Evolutionary conservation across 2,888 invertebrate genomes (phyloP).

Genomic region (Zaprionus lineosus): DNA sequence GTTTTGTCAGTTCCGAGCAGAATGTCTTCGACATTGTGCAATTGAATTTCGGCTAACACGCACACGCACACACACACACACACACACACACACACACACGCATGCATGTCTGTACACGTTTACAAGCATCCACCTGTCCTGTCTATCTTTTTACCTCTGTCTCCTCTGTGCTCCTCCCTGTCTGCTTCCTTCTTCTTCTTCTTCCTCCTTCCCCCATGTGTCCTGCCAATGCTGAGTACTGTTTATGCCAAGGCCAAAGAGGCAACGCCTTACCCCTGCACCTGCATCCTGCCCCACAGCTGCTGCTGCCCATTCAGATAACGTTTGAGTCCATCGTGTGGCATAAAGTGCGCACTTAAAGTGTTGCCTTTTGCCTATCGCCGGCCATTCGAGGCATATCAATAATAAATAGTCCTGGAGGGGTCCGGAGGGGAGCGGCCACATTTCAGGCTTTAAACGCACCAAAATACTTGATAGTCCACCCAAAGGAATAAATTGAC

Average conservation of each 20-base stretch:
- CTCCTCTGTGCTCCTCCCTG: too few relatives aligned
- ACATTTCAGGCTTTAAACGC: constrained; percentile 12
- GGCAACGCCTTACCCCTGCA: too few relatives aligned
- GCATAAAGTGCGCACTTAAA: constrained; percentile 70
- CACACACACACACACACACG: neutral
- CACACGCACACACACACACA: neutral
- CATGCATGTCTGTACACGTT: constrained; percentile 5
- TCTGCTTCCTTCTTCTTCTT: too few relatives aligned
- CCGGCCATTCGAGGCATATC: too few relatives aligned
- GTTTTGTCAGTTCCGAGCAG: constrained; percentile 26
- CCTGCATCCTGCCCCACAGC: neutral
- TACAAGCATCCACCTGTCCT: neutral
- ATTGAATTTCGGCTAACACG: constrained; percentile 56
- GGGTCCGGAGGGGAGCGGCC: constrained; percentile 25
- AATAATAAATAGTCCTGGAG: constrained; percentile 57
- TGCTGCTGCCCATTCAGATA: constrained; percentile 51
- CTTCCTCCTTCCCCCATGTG: too few relatives aligned
- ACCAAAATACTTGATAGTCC: too few relatives aligned
- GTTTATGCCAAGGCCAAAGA: constrained; percentile 20
- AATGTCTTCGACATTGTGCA: constrained; percentile 51
- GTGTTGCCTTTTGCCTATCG: constrained; percentile 28
- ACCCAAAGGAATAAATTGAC: constrained; percentile 39
- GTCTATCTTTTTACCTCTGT: constrained; percentile 5
- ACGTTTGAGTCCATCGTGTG: constrained; percentile 45
- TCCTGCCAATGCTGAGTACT: neutral